Evolutionary conservation across 2,797 vertebrate species (phyloP), one percentile per base, ranked within the genome.

Genomic region (Pempheris klunzingeri): DNA sequence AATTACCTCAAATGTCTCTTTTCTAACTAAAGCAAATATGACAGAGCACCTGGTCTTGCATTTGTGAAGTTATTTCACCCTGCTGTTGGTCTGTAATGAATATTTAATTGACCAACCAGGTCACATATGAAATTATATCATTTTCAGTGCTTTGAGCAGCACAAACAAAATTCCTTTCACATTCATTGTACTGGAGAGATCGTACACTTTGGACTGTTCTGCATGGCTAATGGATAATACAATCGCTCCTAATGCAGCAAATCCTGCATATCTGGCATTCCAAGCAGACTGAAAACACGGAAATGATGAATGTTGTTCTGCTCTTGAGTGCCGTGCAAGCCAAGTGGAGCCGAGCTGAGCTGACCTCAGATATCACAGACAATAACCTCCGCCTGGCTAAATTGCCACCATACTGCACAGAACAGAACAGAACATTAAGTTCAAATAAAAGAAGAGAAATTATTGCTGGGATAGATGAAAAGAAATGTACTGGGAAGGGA

Each of bases 321-420:
- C 38, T 30, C 30, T 32, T 10, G 8, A 38, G 69, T 43, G 41
- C 26, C 10, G 14, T 36, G 34, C 41, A 24, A 47, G 65, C 22
- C 68, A 60, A 60, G 39, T 18, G n/a, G 62, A 57, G 55, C 54
- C 54, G 32, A 53, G 66, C 32, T 43, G 47, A 55, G 49, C 44
- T 55, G 61, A 77, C 62, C 55, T 59, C 1, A 63, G 30, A 41
- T 43, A 65, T 41, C 46, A 30, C 41, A 34, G 22, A 58, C 43
- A 64, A 64, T 58, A 69, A 55, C 20, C 28, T 65, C 41, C 10
- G 26, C 39, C 17, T 11, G 64, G 53, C 18, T 47, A 55, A 60
- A 62, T 13, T 46, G 46, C 43, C n/a, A n/a, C 18, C 7, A 17
- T 2, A 22, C n/a, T 20, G 32, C 22, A 69, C 30, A 43, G 17